Percentiles rank a stretch among this genome's conserved stretches.
Evolutionary conservation across 2,113 vertebrate genomes (phyloP).

Genomic region (Platycercus adscitus): DNA sequence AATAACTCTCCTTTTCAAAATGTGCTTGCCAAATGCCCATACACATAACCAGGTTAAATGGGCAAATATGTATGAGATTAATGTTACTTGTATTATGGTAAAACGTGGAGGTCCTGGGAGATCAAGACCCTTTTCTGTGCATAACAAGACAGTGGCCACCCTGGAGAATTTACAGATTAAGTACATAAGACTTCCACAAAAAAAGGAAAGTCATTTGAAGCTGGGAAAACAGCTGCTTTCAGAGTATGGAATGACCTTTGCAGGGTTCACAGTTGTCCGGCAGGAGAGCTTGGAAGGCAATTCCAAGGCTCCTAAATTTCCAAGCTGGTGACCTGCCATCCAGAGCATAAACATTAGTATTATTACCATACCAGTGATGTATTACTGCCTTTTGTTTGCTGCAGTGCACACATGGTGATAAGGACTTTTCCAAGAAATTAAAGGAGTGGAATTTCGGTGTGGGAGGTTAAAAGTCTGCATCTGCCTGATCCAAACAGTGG

Average conservation of each 20-base stretch:
- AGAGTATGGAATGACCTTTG: not conserved
- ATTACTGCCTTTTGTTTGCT: not conserved
- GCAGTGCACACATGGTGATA: not conserved
- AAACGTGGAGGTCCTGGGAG: not conserved
- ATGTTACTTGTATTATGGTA: not conserved
- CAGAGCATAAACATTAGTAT: not conserved
- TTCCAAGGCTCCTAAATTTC: not conserved
- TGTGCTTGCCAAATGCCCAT: not conserved
- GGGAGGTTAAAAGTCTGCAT: not conserved
- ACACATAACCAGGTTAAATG: not conserved
- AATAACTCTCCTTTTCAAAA: constrained; percentile 4
- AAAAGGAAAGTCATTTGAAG: not conserved
- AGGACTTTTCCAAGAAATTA: not conserved
- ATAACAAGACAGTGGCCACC: not conserved
- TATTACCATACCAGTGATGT: not conserved
- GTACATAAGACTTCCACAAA: not conserved
- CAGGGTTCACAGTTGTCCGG: not conserved
- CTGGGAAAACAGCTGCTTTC: not conserved
- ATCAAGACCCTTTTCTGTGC: not conserved
- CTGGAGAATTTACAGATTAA: not conserved
- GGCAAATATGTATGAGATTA: not conserved
- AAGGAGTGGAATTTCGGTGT: not conserved
- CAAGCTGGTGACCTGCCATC: not conserved
- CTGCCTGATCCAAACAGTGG: fast-evolving
- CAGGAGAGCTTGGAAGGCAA: not conserved